phyloP scores from a whole-genome alignment of 2,113 vertebrate species.

The Chloebia gouldiae region DNA sequence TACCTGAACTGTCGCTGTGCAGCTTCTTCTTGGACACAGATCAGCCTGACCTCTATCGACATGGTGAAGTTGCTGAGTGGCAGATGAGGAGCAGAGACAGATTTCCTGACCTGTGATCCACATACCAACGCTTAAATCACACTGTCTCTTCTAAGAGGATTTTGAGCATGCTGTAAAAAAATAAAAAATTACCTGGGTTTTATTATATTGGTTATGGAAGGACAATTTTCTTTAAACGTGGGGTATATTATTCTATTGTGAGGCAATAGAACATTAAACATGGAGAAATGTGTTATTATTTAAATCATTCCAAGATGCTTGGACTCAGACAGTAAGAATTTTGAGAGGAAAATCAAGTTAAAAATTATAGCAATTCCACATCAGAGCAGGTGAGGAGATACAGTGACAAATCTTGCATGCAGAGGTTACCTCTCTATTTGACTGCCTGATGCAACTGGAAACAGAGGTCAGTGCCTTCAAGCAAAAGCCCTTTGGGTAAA shows the following conservation, averaged over 20 bases:
- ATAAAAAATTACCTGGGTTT: rapidly evolving
- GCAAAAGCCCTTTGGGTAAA: background rate
- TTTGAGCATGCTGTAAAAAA: background rate
- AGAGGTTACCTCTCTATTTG: background rate
- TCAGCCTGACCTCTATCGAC: background rate
- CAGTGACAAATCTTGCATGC: background rate
- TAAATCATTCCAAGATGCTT: background rate
- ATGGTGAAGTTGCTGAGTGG: background rate
- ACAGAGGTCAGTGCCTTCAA: background rate
- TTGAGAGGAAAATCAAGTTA: background rate
- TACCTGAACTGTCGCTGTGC: background rate
- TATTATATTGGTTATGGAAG: background rate
- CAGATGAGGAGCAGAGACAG: rapidly evolving
- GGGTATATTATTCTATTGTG: background rate
- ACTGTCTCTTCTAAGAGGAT: background rate
- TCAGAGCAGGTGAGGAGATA: background rate
- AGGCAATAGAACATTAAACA: background rate
- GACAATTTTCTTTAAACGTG: background rate
- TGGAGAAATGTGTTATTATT: background rate
- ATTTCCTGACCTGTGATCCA: background rate
- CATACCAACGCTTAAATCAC: background rate
- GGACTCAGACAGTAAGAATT: background rate
- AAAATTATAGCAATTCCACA: background rate
- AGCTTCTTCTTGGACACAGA: background rate
- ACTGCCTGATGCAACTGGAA: background rate